Evolutionary conservation across 1,140 invertebrate species (phyloP), one percentile per base, ranked within the genome.

Genomic region (Camponotus vicinus): DNA sequence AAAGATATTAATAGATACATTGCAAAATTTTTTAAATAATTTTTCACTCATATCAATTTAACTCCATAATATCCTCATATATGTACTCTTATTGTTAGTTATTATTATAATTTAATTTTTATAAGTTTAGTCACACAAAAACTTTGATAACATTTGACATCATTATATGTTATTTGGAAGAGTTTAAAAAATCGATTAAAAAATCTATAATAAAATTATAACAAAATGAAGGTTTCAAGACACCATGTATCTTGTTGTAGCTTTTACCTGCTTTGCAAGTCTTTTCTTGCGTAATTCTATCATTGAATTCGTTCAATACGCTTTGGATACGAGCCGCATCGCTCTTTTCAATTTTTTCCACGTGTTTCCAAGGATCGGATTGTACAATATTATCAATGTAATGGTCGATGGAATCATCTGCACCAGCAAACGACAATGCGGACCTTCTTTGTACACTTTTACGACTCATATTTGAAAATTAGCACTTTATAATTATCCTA

Each of bases 361-460:
- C 18, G 13, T 86, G 6, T 7, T 57, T 61, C 70, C 64, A 78
- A 4, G 63, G 52, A 32, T 71, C 21, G 0, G 49, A 34, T 57
- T 83, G 1, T 32, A 86, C 8, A 9, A 89, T 49, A 32, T 78
- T 52, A 2, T 82, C 84, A 7, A 89, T 13, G 2, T 52, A 52
- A 18, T 18, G 13, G 15, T 89, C 77, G n/a, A 89, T 37, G 0
- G 77, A 6, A 11, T 78, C 88, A 5, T 89, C 66, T 0, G 0
- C 2, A 5, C 34, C 37, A 6, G 13, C 13, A 32, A 86, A 89
- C 0, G 82, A 89, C n/a, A 89, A 52, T 6, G 75, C 52, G 0
- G 87, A 63, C 69, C 87, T 88, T 86, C 52, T 55, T 8, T n/a
- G 67, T 4, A 80, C 1, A 21, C 21, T 66, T 40, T 40, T 77